Evolutionary conservation across 2,113 vertebrate genomes (phyloP), one percentile per base, ranked within the genome.

Genomic region (Lates calcarifer): DNA sequence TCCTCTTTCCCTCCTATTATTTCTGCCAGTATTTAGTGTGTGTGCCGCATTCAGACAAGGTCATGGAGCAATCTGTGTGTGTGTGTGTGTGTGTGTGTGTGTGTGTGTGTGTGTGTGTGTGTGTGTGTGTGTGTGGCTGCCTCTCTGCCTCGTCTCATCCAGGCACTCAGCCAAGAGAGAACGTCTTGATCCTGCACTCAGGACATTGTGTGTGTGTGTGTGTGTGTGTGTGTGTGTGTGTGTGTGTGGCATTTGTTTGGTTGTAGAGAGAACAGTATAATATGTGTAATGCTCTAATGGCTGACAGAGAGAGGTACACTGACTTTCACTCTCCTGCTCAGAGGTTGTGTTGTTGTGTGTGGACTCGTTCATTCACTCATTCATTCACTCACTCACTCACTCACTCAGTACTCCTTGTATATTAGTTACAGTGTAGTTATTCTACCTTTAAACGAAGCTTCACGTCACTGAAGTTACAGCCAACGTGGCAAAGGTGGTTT

Each of bases 151-250:
- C 39, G 43, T 65, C 78, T 79, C 80, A 71, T 84, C 83, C 78
- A 82, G 89, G 89, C 89, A 82, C 83, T 88, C 81, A 79, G 89
- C 89, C 89, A 90, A 84, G 26, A 83, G 72, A 78, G 65, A 72
- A 86, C 55, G 67, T 82, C 83, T 86, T 61, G 56, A 88, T 86
- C 75, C 83, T 57, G 70, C 86, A 86, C 85, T 88, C 75, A 83
- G 82, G 82, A 87, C 82, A 64, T 41, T 74, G 83, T 77, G 79
- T 64, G 1, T 79, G 37, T 77, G 55, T 64, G 53, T 78, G 60
- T 76, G 62, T 62, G 67, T 80, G 79, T 68, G 68, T 69, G 66
- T 80, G 73, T 77, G 75, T 66, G 77, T 64, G 81, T 68, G 62
- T 47, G 67, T 77, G 63, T 74, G 70, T 67, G 70, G 47, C 28